Evolutionary conservation across 2,113 vertebrate species (phyloP).

Genomic region (Lepus americanus): DNA sequence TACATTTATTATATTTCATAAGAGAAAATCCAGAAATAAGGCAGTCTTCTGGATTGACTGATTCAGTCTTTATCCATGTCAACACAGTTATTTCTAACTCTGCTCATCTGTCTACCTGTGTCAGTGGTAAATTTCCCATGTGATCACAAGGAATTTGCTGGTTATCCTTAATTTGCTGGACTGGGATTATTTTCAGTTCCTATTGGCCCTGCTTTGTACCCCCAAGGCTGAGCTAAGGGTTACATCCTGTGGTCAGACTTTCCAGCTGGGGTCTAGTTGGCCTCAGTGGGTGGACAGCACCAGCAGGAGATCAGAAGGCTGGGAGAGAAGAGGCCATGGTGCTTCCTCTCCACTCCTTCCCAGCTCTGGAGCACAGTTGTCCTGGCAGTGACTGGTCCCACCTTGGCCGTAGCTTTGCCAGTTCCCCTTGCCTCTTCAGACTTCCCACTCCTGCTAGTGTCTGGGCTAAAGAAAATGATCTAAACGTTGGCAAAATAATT

Average conservation of each 20-base stretch:
- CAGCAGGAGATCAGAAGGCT: not conserved
- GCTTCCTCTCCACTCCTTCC: not conserved
- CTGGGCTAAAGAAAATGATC: not conserved
- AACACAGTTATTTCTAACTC: not conserved
- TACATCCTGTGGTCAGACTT: not conserved
- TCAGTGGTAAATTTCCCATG: not conserved
- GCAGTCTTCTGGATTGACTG: not conserved
- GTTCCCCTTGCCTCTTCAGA: not conserved
- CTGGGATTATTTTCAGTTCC: not conserved
- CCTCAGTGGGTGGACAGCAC: not conserved
- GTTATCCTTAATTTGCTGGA: not conserved
- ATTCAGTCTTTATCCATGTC: not conserved
- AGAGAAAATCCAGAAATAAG: not conserved
- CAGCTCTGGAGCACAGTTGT: not conserved
- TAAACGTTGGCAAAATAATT: too few species aligned
- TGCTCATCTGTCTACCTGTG: not conserved
- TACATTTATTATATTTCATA: not conserved
- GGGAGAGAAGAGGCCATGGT: not conserved
- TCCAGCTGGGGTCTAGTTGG: not conserved
- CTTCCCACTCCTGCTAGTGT: not conserved
- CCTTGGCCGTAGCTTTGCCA: not conserved
- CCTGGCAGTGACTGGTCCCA: not conserved
- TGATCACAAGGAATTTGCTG: not conserved
- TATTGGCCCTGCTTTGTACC: not conserved
- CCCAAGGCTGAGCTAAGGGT: not conserved